Conservation (phyloP, 2,888 invertebrate species). For the Agriotes lineatus region DNA sequence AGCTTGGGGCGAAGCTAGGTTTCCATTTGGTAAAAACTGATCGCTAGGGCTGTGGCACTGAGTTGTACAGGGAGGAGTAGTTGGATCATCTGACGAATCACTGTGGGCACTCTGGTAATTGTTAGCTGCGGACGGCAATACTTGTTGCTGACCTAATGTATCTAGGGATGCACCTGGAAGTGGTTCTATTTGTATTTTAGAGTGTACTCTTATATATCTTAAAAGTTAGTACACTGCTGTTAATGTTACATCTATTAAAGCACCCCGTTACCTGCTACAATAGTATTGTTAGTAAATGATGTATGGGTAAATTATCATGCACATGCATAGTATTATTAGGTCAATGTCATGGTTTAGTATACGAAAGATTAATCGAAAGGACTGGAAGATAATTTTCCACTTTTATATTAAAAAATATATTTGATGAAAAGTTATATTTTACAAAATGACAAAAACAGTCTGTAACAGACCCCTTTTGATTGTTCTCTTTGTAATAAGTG, state of each 20-base stretch:
- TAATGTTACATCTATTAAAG: background rate
- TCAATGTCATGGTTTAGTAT: too few relatives aligned
- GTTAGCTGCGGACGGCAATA: constrained; percentile 61
- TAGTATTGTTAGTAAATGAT: too few relatives aligned
- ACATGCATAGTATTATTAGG: too few relatives aligned
- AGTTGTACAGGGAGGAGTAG: constrained; percentile 66
- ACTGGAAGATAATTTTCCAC: too few relatives aligned
- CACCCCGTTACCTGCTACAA: too few relatives aligned
- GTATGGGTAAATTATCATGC: too few relatives aligned
- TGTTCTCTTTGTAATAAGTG: too few relatives aligned
- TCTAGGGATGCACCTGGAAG: constrained; percentile 67
- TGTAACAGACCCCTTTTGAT: too few relatives aligned
- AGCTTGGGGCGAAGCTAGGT: constrained; percentile 62
- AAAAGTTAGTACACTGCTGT: background rate
- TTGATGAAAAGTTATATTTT: too few relatives aligned
- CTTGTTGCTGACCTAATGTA: constrained; percentile 55
- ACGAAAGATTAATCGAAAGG: too few relatives aligned
- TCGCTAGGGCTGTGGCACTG: constrained; percentile 64
- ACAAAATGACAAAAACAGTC: too few relatives aligned
- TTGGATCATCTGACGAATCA: constrained; percentile 70
- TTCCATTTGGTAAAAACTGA: constrained; percentile 61
- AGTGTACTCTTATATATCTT: background rate
- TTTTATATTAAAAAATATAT: too few relatives aligned
- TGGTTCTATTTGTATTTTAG: constrained; percentile 14
- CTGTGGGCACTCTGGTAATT: constrained; percentile 69